Evolutionary conservation across 2,797 vertebrate species (phyloP), one percentile per base, ranked within the genome.

Genomic region (Spondyliosoma cantharus): DNA sequence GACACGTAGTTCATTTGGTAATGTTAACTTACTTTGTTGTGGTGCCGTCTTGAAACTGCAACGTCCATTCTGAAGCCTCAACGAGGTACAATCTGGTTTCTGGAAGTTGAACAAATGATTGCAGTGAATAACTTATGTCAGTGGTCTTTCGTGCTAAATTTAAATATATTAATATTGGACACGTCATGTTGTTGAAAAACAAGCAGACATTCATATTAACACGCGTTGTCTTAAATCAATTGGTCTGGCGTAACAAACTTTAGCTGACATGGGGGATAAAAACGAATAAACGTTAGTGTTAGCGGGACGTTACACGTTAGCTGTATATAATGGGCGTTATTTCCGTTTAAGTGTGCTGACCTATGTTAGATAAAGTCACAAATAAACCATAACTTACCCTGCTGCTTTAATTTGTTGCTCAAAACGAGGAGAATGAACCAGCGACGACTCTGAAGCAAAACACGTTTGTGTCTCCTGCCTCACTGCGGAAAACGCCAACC

Each of bases 31-130:
- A 92, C 93, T 74, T 81, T 92, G 16, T 85, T 91, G 65, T 62
- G 43, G n/a, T 86, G 82, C 46, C 78, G 68, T 50, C 75, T 86
- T 29, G 83, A 82, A 73, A 82, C 58, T 20, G 71, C 42, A 0
- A 66, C 45, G 27, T n/a, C 90, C 93, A 94, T 94, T 9, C 42
- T 89, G 56, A 46, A 43, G 59, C n/a, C 24, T 62, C 37, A 15
- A 29, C 0, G 22, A 42, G 24, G 13, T 54, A 37, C 15, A 83
- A 32, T 7, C 8, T 46, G n/a, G 50, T 17, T 43, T 56, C 82
- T 86, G 66, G 2, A 70, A 43, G 0, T 7, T 1, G 2, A 85
- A 58, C 17, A 72, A 32, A 16, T 27, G 2, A 20, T 4, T 49
- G 15, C 3, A 29, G 5, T 62, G 1, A 70, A 24, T 19, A n/a